phyloP scores from a whole-genome alignment of 2,113 vertebrate species.

The Oryzias curvinotus region DNA sequence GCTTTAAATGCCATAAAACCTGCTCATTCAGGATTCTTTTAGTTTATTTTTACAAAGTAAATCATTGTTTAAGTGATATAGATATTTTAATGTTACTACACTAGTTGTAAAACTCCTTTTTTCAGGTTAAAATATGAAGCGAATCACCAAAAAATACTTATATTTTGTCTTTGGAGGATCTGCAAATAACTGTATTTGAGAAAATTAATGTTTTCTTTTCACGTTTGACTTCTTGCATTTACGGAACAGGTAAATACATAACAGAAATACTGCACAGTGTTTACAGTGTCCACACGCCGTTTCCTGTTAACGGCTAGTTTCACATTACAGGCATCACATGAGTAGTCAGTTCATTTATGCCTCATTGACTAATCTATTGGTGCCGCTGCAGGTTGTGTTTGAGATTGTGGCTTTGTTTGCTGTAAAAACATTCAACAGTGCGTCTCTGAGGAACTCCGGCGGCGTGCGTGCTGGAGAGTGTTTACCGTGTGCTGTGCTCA shows the following conservation, averaged over 20 bases:
- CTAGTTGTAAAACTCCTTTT: no score
- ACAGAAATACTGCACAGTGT: not conserved
- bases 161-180: no score
- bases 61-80: no score
- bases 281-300: constrained; percentile 2
- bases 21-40: no score
- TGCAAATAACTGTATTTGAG: no score
- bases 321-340: constrained; percentile 11
- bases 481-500: constrained; percentile 50
- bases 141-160: no score
- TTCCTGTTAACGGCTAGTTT: constrained; percentile 5
- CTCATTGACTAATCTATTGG: constrained; percentile 17
- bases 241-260: not conserved
- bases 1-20: no score
- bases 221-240: no score
- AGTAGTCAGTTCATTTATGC: constrained; percentile 26
- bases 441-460: constrained; percentile 22
- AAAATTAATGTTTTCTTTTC: no score
- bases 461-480: constrained; percentile 17
- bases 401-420: constrained; percentile 19
- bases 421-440: constrained; percentile 24
- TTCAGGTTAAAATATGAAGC: no score
- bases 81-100: no score
- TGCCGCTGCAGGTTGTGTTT: constrained; percentile 22
- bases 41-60: no score